These are phyloP conservation scores for Leptogaster cylindrica DNA, from an alignment of 2,888 invertebrate species.

Conservation along the genomic window DNA sequence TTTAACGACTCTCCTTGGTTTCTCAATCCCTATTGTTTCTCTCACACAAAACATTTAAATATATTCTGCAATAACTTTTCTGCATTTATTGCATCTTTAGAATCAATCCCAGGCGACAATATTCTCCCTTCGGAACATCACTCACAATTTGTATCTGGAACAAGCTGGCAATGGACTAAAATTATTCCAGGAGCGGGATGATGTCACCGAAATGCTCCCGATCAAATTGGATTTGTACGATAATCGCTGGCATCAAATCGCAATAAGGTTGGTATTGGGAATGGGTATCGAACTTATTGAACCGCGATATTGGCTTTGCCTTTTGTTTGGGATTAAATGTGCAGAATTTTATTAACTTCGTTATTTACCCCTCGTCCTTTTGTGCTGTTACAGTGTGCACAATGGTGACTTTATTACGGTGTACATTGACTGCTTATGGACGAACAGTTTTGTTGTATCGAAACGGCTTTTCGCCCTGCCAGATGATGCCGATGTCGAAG, in stretches of 20 bases:
- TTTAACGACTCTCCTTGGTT: not conserved
- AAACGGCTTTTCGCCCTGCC: conserved; percentile 60
- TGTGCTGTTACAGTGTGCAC: conserved; percentile 54
- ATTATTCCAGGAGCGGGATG: conserved; percentile 60
- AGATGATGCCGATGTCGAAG: conserved; percentile 58
- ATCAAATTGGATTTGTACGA: conserved; percentile 62
- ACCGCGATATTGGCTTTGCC: not conserved
- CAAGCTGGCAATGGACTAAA: conserved; percentile 58
- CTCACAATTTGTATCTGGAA: conserved; percentile 60
- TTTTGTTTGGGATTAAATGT: not conserved
- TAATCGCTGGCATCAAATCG: conserved; percentile 62
- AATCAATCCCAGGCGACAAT: conserved; percentile 17
- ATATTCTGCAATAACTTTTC: not conserved
- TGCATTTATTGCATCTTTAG: not conserved
- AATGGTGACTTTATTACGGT: conserved; percentile 62
- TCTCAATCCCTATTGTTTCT: not conserved
- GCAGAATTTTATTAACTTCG: conserved; percentile 6
- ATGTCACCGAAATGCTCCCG: conserved; percentile 61
- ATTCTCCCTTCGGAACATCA: conserved; percentile 58
- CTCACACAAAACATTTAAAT: not conserved
- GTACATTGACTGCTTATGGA: conserved; percentile 61
- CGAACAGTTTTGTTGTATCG: conserved; percentile 61
- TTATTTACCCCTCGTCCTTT: conserved; percentile 36
- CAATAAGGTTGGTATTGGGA: conserved; percentile 57
- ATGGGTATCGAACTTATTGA: not conserved